Evolutionary conservation across 2,113 vertebrate species (phyloP), one percentile per base, ranked within the genome.

Genomic region (Microtus ochrogaster): DNA sequence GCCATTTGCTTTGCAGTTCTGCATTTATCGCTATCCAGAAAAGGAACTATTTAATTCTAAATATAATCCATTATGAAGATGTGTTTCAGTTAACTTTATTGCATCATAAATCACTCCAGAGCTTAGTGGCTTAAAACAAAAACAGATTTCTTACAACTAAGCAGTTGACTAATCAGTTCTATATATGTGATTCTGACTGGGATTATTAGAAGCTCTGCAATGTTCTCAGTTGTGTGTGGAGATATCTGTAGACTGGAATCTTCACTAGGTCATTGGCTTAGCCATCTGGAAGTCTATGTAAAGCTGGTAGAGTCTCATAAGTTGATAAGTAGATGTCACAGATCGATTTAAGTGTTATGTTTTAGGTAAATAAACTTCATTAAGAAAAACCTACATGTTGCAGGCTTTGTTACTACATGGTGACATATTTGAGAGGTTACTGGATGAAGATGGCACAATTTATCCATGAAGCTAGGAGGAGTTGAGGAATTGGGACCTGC

Each of bases 251-350:
- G 33, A 16, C 24, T 49, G 26, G 21, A 28, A 81, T 7, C 2
- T 83, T 21, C 49, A 22, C 22, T 74, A 36, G 30, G 21, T 13
- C 5, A 22, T 61, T 33, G 8, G 1, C 24, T 8, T 92, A 5
- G 22, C 11, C 10, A 14, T 11, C n/a, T 77, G 49, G 22, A 19
- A 0, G 9, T 1, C 21, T 55, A 10, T 41, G 4, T 24, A 68
- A 41, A 28, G 4, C 11, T 33, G 4, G 47, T 49, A 58, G 66
- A 7, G 14, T 36, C 7, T 93, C 36, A 70, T 1, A 73, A 17
- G 4, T 10, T 61, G 33, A 13, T 0, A 8, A 68, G 0, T 41
- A 11, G 3, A 24, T 65, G 30, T 4, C 10, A 49, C 9, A 1
- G 4, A 58, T 7, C 7, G 28, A 14, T 52, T 6, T 65, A 90